Evolutionary conservation across 2,888 invertebrate genomes (phyloP).

Genomic region (Amphipyra tragopoginis): DNA sequence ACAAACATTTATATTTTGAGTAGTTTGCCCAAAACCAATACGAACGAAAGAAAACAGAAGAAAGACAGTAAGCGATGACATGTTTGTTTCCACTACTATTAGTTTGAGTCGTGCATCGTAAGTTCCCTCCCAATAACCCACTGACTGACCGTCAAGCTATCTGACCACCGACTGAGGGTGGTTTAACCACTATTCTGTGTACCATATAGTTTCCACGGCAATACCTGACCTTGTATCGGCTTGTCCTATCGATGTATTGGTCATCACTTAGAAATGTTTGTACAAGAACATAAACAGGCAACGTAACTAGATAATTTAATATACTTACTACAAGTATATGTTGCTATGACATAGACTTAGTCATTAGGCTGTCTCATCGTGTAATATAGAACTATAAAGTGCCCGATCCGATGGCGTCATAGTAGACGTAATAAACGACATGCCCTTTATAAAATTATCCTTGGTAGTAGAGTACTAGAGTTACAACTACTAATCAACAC

Average conservation of each 20-base stretch:
- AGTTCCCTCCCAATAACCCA: constrained; percentile 14
- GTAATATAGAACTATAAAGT: constrained; percentile 4
- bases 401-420: constrained; percentile 39
- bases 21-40: constrained; percentile 88
- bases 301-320: constrained; percentile 4
- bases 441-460: constrained; percentile 32
- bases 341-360: neutral
- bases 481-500: too few relatives aligned
- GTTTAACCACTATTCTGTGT: constrained; percentile 68
- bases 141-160: constrained; percentile 39
- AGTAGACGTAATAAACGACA: constrained; percentile 8
- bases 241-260: constrained; percentile 76
- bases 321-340: neutral
- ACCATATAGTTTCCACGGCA: constrained; percentile 80
- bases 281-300: constrained; percentile 33
- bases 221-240: constrained; percentile 80
- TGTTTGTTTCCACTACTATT: constrained; percentile 36
- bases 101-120: constrained; percentile 34
- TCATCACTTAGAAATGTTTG: constrained; percentile 64
- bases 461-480: too few relatives aligned
- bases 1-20: constrained; percentile 93
- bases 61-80: constrained; percentile 61
- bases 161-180: constrained; percentile 55
- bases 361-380: constrained; percentile 29
- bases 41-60: constrained; percentile 65